Conservation (phyloP, 2,888 invertebrate species). For the Apodemia zela region DNA sequence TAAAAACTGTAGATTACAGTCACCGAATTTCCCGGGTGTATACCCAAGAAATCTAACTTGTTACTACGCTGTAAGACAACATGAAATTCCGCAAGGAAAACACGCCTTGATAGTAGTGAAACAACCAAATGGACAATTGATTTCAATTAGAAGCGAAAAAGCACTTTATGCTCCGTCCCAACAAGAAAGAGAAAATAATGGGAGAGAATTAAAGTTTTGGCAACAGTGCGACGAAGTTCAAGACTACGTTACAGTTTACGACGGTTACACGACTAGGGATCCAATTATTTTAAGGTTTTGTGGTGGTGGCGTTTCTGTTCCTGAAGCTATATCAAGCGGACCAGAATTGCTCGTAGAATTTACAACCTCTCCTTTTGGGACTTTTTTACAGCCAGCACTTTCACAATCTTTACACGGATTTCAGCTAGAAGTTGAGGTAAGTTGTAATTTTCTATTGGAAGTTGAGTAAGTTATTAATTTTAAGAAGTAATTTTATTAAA, state of each 20-base stretch:
- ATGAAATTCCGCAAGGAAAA: constrained; percentile 92
- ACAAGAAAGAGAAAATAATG: constrained; percentile 80
- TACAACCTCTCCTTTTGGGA: constrained; percentile 93
- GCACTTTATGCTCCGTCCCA: constrained; percentile 81
- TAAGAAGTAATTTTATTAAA: no score
- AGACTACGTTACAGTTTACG: constrained; percentile 93
- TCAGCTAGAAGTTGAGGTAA: constrained; percentile 89
- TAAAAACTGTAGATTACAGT: constrained; percentile 93
- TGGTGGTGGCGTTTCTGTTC: constrained; percentile 92
- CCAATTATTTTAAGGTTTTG: constrained; percentile 94
- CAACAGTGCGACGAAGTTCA: constrained; percentile 92
- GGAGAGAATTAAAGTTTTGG: constrained; percentile 85
- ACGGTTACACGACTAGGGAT: constrained; percentile 93
- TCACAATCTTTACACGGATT: constrained; percentile 91
- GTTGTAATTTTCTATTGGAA: constrained; percentile 17
- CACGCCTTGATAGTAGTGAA: constrained; percentile 92
- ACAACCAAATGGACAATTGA: constrained; percentile 91
- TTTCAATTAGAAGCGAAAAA: constrained; percentile 90
- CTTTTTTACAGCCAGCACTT: constrained; percentile 90
- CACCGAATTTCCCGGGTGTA: constrained; percentile 95
- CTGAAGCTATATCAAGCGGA: constrained; percentile 92
- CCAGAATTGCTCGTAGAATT: constrained; percentile 94
- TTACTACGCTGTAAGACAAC: constrained; percentile 93
- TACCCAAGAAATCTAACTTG: constrained; percentile 97
- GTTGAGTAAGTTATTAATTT: no score